phyloP scores from a whole-genome alignment of 2,113 vertebrate species.

The Hydrochoerus hydrochaeris region DNA sequence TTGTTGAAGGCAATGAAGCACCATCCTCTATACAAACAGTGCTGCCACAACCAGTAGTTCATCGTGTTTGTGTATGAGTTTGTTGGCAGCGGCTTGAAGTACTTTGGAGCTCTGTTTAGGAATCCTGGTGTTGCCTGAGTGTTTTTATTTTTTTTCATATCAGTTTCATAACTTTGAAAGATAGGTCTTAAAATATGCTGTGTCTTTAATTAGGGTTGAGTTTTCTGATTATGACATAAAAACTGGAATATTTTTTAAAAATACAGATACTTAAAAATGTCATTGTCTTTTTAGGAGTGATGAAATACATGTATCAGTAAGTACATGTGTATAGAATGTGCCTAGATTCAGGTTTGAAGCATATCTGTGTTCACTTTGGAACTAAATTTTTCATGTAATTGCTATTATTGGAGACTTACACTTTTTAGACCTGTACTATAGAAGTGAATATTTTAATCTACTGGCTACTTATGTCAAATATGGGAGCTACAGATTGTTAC shows the following conservation, averaged over 20 bases:
- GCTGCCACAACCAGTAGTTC: background rate
- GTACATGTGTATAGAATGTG: background rate
- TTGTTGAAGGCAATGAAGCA: background rate
- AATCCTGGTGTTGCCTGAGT: background rate
- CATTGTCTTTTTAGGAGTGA: background rate
- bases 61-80: background rate
- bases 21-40: background rate
- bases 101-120: background rate
- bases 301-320: background rate
- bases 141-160: background rate
- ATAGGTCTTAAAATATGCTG: background rate
- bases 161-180: background rate
- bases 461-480: constrained; percentile 20
- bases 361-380: background rate
- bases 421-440: background rate
- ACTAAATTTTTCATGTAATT: background rate
- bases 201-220: background rate
- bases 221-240: constrained; percentile 24
- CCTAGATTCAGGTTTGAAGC: background rate
- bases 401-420: background rate
- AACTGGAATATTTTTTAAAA: constrained; percentile 43
- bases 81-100: background rate
- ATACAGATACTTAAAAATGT: background rate
- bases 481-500: constrained; percentile 29
- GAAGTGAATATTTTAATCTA: background rate